Conservation (phyloP, 2,888 invertebrate genomes). For the Drosophila recens region DNA sequence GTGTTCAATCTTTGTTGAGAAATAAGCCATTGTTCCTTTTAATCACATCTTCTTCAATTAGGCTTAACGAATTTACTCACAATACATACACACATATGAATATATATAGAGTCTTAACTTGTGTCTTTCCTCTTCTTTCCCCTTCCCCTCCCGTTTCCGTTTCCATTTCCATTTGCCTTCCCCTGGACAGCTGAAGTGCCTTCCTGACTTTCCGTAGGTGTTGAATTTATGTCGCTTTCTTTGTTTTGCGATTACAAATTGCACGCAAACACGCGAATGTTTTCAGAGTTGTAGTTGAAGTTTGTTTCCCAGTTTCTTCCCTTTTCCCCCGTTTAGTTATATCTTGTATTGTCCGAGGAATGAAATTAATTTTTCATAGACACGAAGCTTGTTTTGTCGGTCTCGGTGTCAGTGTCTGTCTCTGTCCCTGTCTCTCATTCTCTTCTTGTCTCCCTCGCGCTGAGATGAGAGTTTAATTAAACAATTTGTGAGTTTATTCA, state of each 20-base stretch:
- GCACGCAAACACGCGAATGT: slow-evolving; percentile 68
- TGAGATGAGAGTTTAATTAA: slow-evolving; percentile 67
- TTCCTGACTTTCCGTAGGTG: slow-evolving; percentile 66
- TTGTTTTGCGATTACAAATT: slow-evolving; percentile 68
- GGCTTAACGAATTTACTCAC: slow-evolving; percentile 35
- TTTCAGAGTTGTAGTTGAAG: slow-evolving; percentile 19
- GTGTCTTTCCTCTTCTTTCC: not conserved
- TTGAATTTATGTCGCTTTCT: slow-evolving; percentile 72
- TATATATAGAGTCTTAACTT: slow-evolving; percentile 6
- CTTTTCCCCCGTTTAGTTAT: not conserved
- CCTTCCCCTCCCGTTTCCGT: not conserved
- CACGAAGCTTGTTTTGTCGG: slow-evolving; percentile 50
- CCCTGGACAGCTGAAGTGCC: not conserved
- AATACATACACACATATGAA: slow-evolving; percentile 2
- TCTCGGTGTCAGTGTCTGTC: not conserved
- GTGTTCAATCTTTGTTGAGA: not conserved
- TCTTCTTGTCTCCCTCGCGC: slow-evolving; percentile 14
- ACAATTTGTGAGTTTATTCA: slow-evolving; percentile 60
- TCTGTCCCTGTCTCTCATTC: not conserved
- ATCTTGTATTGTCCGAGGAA: slow-evolving; percentile 43
- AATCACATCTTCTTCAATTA: slow-evolving; percentile 32
- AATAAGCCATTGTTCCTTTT: not conserved
- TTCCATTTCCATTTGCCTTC: not conserved
- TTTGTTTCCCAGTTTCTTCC: not conserved
- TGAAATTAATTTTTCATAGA: slow-evolving; percentile 74